phyloP scores from a whole-genome alignment of 2,113 vertebrate genomes.

The Rhynchopsitta pachyrhyncha region DNA sequence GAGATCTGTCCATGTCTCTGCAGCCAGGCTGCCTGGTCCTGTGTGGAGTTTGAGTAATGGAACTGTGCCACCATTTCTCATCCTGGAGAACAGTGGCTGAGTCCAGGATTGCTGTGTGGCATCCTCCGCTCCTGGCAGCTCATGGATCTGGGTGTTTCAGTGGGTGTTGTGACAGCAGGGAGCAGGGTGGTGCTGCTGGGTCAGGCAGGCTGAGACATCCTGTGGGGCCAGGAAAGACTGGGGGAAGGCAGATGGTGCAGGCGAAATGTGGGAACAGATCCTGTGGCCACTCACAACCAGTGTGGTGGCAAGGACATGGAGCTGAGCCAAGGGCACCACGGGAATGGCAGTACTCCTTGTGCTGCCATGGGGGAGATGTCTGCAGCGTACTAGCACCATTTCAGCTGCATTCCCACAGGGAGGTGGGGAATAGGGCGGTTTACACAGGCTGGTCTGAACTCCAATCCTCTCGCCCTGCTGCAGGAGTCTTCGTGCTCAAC shows the following conservation, averaged over 20 bases:
- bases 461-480: background rate
- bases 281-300: rapidly evolving
- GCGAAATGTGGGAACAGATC: background rate
- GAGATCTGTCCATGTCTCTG: rapidly evolving
- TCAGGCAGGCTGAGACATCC: background rate
- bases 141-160: background rate
- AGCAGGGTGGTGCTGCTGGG: background rate
- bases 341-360: rapidly evolving
- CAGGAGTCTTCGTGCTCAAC: constrained; percentile 94
- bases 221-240: background rate
- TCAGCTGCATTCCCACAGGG: background rate
- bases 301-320: rapidly evolving
- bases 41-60: background rate
- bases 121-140: background rate
- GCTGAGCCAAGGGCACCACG: rapidly evolving
- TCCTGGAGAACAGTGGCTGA: rapidly evolving
- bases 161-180: background rate
- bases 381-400: background rate
- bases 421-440: rapidly evolving
- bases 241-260: background rate
- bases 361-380: rapidly evolving
- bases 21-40: rapidly evolving
- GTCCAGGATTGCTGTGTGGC: background rate
- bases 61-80: background rate
- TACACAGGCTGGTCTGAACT: rapidly evolving